A percentile compares a stretch with the other conserved stretches of the same genome.
phyloP scores from a whole-genome alignment of 2,797 vertebrate genomes.

The Anguilla pacifica region DNA sequence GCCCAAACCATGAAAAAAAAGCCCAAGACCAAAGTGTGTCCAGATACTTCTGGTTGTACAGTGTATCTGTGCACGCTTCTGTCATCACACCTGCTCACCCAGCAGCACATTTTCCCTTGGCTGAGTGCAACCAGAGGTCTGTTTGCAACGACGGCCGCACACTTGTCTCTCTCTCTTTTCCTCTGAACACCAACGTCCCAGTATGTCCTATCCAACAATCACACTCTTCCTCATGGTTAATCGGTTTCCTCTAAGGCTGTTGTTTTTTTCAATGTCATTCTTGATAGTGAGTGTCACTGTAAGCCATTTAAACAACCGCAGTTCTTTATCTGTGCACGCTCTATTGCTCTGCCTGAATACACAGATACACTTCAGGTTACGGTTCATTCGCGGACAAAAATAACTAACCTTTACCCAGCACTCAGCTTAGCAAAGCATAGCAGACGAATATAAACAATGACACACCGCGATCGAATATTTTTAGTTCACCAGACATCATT shows the following conservation, averaged over 20 bases:
- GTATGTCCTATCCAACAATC: background rate
- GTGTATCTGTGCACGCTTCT: background rate
- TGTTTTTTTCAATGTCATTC: background rate
- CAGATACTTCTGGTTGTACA: background rate
- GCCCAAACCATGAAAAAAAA: too few relatives aligned
- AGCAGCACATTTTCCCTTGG: background rate
- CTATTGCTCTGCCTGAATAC: background rate
- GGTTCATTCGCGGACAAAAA: background rate
- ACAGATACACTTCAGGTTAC: background rate
- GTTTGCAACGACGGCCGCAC: background rate
- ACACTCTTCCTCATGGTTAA: background rate
- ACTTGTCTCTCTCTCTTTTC: background rate
- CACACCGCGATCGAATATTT: background rate
- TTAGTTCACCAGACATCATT: background rate
- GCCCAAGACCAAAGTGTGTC: too few relatives aligned
- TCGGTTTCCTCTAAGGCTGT: too few relatives aligned
- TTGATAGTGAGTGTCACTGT: background rate
- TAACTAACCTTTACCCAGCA: background rate
- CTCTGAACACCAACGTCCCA: background rate
- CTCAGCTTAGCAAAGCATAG: background rate
- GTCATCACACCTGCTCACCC: background rate
- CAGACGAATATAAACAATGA: background rate
- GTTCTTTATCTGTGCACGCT: background rate
- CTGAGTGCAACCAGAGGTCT: background rate
- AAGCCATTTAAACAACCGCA: background rate